Evolutionary conservation across 2,113 vertebrate species (phyloP).

Genomic region (Rissa tridactyla): DNA sequence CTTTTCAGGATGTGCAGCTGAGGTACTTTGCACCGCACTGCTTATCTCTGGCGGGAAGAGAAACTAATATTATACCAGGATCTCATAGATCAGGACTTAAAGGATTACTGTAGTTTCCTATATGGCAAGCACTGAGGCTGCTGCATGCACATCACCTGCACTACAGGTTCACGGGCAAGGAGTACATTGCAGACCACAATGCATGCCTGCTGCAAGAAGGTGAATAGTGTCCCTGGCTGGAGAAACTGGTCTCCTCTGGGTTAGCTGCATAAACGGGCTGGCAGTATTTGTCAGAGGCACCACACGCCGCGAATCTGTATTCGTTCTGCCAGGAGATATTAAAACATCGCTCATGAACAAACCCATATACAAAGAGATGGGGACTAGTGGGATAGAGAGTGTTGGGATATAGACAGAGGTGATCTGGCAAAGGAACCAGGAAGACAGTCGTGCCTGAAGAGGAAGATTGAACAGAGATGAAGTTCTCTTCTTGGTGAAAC

Average conservation of each 20-base stretch:
- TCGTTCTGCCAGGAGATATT: neutral
- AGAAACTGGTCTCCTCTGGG: neutral
- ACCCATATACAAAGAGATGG: neutral
- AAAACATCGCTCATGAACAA: neutral
- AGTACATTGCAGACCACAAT: neutral
- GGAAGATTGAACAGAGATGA: neutral
- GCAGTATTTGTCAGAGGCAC: neutral
- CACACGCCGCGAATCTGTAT: neutral
- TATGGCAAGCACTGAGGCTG: neutral
- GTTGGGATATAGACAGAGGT: neutral
- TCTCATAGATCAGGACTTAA: neutral
- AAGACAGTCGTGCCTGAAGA: neutral
- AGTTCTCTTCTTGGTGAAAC: neutral
- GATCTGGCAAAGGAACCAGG: neutral
- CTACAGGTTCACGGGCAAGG: accelerated
- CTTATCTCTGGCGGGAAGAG: neutral
- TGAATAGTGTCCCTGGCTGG: neutral
- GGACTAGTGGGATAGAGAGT: neutral
- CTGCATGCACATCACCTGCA: neutral
- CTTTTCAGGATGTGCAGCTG: neutral
- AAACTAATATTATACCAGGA: neutral
- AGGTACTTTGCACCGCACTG: neutral
- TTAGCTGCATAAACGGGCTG: neutral
- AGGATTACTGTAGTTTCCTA: neutral
- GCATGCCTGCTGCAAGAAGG: neutral